Conservation (phyloP, 2,113 vertebrate species). For the Corythornis vintsioides region DNA sequence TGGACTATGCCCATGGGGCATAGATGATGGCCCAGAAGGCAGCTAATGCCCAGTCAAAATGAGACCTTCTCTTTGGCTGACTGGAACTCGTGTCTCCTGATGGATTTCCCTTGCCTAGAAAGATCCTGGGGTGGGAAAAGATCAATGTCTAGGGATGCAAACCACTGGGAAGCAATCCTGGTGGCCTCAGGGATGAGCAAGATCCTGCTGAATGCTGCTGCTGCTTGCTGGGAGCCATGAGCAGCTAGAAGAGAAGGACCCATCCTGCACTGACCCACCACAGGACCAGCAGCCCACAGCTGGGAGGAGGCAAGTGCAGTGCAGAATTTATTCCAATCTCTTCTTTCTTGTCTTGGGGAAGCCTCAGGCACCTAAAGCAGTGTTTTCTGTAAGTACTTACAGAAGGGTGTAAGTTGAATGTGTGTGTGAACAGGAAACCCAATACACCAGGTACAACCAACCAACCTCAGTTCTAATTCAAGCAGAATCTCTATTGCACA, state of each 20-base stretch:
- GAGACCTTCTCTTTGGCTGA: background rate
- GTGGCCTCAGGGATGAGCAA: background rate
- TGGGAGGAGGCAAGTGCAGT: rapidly evolving
- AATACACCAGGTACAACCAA: background rate
- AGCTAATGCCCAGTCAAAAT: background rate
- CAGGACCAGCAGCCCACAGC: rapidly evolving
- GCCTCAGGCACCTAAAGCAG: background rate
- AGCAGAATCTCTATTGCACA: slow-evolving; percentile 9
- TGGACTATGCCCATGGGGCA: background rate
- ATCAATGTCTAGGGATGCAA: background rate
- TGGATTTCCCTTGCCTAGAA: background rate
- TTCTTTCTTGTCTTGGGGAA: background rate
- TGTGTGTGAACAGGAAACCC: background rate
- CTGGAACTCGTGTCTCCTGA: background rate
- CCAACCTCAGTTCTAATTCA: background rate
- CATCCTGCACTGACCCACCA: background rate
- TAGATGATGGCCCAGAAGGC: background rate
- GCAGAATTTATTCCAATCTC: background rate
- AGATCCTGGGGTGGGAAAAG: background rate
- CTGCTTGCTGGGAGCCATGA: background rate
- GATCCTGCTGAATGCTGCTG: background rate
- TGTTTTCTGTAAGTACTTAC: background rate
- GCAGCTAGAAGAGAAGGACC: background rate
- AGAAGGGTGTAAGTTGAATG: background rate
- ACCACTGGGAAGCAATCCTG: rapidly evolving